Evolutionary conservation across 2,113 vertebrate genomes (phyloP).

Genomic region (Acrocephalus arundinaceus): DNA sequence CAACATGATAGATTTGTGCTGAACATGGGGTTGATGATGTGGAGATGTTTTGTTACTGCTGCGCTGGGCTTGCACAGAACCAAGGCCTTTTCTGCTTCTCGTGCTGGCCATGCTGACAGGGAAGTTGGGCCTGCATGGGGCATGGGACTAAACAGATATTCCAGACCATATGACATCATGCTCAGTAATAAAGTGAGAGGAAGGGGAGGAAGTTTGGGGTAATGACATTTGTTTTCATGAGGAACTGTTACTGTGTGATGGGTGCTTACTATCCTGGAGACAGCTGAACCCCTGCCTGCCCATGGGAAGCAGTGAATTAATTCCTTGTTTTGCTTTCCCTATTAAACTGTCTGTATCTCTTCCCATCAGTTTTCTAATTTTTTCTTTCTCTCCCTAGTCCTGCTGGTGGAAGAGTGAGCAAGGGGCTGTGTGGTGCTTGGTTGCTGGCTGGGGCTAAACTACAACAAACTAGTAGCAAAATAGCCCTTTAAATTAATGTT

Average conservation of each 20-base stretch:
- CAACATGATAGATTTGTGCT: background rate
- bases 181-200: background rate
- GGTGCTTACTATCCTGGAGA: background rate
- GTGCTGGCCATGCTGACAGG: accelerated
- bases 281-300: background rate
- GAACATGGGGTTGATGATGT: background rate
- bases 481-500: background rate
- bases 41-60: background rate
- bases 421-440: accelerated
- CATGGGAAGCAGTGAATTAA: background rate
- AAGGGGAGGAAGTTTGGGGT: background rate
- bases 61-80: background rate
- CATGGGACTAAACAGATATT: background rate
- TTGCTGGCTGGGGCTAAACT: background rate
- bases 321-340: background rate
- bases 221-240: background rate
- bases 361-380: background rate
- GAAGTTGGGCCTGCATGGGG: background rate
- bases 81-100: background rate
- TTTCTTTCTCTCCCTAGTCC: background rate
- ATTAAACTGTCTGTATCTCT: background rate
- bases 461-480: background rate
- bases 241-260: background rate
- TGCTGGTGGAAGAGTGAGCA: background rate
- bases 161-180: background rate